phyloP scores from a whole-genome alignment of 2,888 invertebrate genomes.

The Dasysyrphus tricinctus region DNA sequence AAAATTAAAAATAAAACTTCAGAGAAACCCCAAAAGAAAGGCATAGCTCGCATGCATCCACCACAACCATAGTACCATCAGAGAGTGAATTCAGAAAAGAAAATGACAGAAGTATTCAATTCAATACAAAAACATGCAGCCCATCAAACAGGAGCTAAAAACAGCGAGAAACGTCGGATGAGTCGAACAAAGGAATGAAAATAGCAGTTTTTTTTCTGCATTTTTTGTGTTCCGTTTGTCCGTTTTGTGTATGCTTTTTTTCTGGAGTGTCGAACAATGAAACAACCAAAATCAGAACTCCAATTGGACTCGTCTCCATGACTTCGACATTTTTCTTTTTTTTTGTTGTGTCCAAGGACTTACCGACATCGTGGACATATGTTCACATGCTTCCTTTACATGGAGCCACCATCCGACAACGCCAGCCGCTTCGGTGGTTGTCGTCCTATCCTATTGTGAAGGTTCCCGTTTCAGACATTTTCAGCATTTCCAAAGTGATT shows the following conservation, averaged over 20 bases:
- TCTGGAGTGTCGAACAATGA: conserved; percentile 57
- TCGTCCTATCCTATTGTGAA: conserved; percentile 8
- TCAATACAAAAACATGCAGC: conserved; percentile 10
- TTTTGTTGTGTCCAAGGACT: not conserved
- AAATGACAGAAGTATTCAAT: conserved; percentile 36
- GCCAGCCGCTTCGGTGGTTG: not conserved
- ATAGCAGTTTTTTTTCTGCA: conserved; percentile 46
- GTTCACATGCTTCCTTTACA: conserved; percentile 19
- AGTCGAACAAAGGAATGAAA: conserved; percentile 59
- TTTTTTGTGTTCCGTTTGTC: conserved; percentile 32
- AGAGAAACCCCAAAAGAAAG: conserved; percentile 8
- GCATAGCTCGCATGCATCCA: not conserved
- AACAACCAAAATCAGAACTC: conserved; percentile 43
- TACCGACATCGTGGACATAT: conserved; percentile 19
- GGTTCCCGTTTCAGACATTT: not conserved
- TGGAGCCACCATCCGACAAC: conserved; percentile 9
- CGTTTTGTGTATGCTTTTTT: conserved; percentile 9
- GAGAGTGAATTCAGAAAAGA: conserved; percentile 2
- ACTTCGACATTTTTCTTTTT: conserved; percentile 5
- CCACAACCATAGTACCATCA: not conserved
- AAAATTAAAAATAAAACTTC: not conserved
- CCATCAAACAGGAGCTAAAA: not conserved
- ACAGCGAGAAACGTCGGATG: conserved; percentile 32
- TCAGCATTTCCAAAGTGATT: conserved; percentile 18
- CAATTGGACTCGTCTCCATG: conserved; percentile 29